These are phyloP conservation scores for Urocyon cinereoargenteus DNA, from an alignment of 2,797 vertebrate species.

Conservation along the genomic window DNA sequence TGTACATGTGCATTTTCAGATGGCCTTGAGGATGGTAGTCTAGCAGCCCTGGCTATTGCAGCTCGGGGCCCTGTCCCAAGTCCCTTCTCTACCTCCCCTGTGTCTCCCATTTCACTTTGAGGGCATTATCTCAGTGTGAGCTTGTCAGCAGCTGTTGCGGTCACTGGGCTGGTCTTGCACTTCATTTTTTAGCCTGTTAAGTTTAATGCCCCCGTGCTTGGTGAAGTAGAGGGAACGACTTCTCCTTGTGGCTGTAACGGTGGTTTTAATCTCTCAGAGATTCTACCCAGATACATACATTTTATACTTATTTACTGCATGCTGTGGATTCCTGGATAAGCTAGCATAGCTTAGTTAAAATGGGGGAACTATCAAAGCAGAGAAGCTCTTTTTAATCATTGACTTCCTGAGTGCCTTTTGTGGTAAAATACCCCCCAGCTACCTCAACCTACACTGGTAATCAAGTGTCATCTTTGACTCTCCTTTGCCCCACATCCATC, in stretches of 20 bases:
- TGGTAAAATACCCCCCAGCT: neutral
- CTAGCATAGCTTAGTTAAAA: neutral
- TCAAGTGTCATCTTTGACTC: neutral
- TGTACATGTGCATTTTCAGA: neutral
- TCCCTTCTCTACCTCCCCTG: neutral
- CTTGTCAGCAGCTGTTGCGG: neutral
- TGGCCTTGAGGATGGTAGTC: neutral
- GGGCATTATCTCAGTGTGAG: neutral
- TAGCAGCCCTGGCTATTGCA: neutral
- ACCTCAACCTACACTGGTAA: neutral
- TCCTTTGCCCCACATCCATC: neutral
- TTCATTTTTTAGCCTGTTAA: conserved; percentile 73
- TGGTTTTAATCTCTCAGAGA: conserved; percentile 6
- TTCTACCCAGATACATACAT: neutral
- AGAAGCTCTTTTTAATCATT: neutral
- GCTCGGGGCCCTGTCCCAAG: fast-evolving
- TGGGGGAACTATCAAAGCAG: neutral
- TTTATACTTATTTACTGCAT: neutral
- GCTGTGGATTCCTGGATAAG: neutral
- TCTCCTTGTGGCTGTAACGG: conserved; percentile 42
- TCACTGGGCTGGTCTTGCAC: neutral
- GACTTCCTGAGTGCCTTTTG: neutral
- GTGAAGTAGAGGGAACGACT: neutral
- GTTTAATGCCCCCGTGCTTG: conserved; percentile 37
- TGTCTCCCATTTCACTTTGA: neutral